Base-by-base conservation (phyloP, 2,888 invertebrate genomes). In the Congeria kusceri region DNA sequence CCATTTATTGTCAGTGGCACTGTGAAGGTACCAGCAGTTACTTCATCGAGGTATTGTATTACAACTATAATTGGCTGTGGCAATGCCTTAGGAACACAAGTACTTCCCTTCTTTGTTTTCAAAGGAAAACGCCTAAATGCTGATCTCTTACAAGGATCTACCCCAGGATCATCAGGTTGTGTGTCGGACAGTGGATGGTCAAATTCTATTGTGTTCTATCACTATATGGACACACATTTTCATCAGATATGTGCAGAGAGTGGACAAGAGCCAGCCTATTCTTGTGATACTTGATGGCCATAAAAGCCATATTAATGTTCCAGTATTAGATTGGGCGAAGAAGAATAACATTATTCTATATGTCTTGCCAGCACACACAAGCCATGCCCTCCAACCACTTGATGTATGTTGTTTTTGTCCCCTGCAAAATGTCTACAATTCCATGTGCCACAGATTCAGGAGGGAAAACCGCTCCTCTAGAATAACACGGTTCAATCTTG, bases 381-480 rank as follows among this genome's bases (percentile, higher is more conserved):
- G 64, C 27, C 72, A 72, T 58, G 57, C 57, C 25, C 58, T 72
- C 1, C 65, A 72, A 20, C 70, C 66, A 1, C 59, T 77, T n/a
- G 77, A 80, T 39, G 67, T 70, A 15, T 72, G 78, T 11, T 75
- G 70, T 53, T 77, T 69, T 77, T 65, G 77, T 29, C 59, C 78
- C 15, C 39, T 74, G n/a, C 76, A 70, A 58, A 65, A 32, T 29
- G 70, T 74, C 44, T 74, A 74, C 49, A 79, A 66, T 56, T 29
- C 13, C 57, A 47, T 20, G n/a, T 66, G 70, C 20, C 78, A 65
- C 32, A 61, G 46, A 49, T 71, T 63, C 46, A 49, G 66, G 4
- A 63, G 74, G 57, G 61, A 67, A n/a, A 67, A 59, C 58, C 77
- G 64, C 15, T 58, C 59, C 1, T 29, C 71, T 13, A 77, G 58